These are phyloP conservation scores for Nebria salina DNA, from an alignment of 2,888 invertebrate species.

Conservation along the genomic window DNA sequence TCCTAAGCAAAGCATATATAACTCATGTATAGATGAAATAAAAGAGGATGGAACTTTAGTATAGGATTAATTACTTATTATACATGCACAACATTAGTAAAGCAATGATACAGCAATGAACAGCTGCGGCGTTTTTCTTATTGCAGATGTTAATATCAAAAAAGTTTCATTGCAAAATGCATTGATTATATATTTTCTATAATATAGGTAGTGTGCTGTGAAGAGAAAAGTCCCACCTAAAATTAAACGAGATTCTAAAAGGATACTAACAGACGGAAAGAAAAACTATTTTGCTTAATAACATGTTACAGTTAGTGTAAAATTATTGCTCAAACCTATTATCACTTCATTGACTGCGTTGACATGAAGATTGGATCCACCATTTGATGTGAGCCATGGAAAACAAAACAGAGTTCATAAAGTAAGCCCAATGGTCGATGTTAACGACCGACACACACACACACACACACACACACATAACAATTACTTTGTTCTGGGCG, in stretches of 20 bases:
- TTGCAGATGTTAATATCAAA: too few species aligned
- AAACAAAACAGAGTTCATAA: slow-evolving; percentile 52
- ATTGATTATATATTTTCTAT: slow-evolving; percentile 25
- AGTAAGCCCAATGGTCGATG: slow-evolving; percentile 17
- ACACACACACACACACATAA: background rate
- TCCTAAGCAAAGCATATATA: too few species aligned
- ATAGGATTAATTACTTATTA: too few species aligned
- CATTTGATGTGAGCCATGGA: slow-evolving; percentile 58
- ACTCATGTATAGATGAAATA: too few species aligned
- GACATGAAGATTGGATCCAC: slow-evolving; percentile 54
- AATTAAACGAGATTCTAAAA: background rate
- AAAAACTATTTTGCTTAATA: background rate
- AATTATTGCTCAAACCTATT: slow-evolving; percentile 61
- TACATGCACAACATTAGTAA: slow-evolving; percentile 50
- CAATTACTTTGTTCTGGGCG: background rate
- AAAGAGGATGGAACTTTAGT: too few species aligned
- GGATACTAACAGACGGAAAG: slow-evolving; percentile 1
- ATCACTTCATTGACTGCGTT: slow-evolving; percentile 63
- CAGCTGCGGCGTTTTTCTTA: background rate
- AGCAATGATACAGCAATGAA: slow-evolving; percentile 11
- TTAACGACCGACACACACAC: background rate
- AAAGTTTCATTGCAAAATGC: too few species aligned
- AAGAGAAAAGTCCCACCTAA: slow-evolving; percentile 30
- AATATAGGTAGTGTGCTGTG: background rate
- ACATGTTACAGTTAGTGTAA: slow-evolving; percentile 50